Evolutionary conservation across 1,140 invertebrate species (phyloP), one percentile per base, ranked within the genome.

Genomic region (Colletes latitarsis): DNA sequence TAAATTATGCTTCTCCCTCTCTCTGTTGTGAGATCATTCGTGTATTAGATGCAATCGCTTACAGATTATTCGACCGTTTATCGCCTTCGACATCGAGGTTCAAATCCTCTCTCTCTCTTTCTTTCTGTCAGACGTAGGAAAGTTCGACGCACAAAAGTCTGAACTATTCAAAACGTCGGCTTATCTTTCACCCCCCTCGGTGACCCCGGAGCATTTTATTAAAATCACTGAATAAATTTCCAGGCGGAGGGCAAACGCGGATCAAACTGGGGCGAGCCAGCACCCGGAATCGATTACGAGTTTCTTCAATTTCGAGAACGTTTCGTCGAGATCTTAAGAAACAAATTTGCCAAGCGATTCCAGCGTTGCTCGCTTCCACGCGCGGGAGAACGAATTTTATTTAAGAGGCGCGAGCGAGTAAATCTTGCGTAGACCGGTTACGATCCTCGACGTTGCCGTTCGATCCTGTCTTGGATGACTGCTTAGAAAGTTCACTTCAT

Each of bases 171-270:
- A 53, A 39, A 39, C 15, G 10, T 43, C 63, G 39, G 21, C 49
- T 69, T 53, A 69, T 69, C 67, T 69, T 30, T 9, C 4, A 55
- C 21, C 41, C 41, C 39, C 30, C 30, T 30, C 19, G 46, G 12
- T 53, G 46, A 49, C 46, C 46, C 15, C 46, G 67, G 39, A 55
- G 53, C 53, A 55, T 30, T 53, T 69, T 69, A 69, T 69, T 69
- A 69, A 69, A 69, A 55, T 69, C 49, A 39, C 21, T 8, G 67
- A 69, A 69, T 69, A 69, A 69, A 69, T 69, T 55, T 55, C 14
- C 21, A n/a, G n/a, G 30, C 14, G 21, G 15, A 39, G 21, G 21
- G 30, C 14, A 39, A 17, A 9, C 21, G 8, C 21, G 0, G 19
- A 63, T 19, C n/a, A 1, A 5, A 17, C 3, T 17, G 41, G 19